A percentile compares a stretch with the other conserved stretches of the same genome.
phyloP scores from a whole-genome alignment of 2,888 invertebrate species.

The Thera britannica region DNA sequence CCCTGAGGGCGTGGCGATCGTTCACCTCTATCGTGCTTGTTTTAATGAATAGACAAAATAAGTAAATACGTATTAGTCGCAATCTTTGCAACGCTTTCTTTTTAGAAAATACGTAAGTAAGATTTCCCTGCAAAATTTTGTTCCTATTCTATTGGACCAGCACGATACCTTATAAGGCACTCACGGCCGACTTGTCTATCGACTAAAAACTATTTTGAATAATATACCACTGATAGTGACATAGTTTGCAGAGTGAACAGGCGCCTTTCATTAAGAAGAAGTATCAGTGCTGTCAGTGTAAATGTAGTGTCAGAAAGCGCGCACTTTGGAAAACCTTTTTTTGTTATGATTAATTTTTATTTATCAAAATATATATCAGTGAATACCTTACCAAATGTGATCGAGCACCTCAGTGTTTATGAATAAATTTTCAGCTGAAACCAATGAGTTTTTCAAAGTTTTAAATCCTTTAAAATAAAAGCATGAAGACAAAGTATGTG shows the following conservation, averaged over 20 bases:
- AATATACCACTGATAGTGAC: too few species aligned
- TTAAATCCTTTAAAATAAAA: neutral
- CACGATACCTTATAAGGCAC: too few species aligned
- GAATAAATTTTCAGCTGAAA: neutral
- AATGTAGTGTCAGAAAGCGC: neutral
- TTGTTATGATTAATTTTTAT: neutral
- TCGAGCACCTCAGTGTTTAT: neutral
- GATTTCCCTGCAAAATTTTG: too few species aligned
- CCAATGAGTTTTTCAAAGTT: neutral
- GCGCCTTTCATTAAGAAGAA: too few species aligned
- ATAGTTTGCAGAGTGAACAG: too few species aligned
- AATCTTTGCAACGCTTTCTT: too few species aligned
- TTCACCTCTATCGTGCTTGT: slow-evolving; percentile 54
- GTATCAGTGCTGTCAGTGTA: neutral
- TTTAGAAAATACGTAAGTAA: too few species aligned
- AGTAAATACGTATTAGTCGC: neutral
- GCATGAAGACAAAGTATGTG: neutral
- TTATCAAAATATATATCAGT: neutral
- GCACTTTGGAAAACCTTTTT: neutral
- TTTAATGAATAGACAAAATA: neutral
- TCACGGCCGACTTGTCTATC: too few species aligned
- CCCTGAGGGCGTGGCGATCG: slow-evolving; percentile 65
- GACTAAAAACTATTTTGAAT: too few species aligned
- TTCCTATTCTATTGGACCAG: too few species aligned
- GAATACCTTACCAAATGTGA: neutral